Conservation (phyloP, 2,113 vertebrate genomes). For the Mormyrus iriodes region DNA sequence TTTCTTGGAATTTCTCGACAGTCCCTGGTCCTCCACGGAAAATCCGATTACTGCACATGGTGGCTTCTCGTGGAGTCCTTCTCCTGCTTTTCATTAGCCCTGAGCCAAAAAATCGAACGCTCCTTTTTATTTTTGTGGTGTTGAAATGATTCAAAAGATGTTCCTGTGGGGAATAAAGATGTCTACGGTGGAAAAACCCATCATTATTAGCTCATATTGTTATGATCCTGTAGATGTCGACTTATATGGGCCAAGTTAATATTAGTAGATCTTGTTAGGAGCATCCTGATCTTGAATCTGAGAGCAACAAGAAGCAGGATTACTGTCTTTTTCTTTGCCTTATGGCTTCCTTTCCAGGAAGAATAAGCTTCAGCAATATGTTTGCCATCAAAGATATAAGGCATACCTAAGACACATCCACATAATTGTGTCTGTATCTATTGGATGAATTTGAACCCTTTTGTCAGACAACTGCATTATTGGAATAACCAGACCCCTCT, state of each 20-base stretch:
- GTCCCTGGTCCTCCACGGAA: conserved; percentile 55
- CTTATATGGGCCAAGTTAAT: not conserved
- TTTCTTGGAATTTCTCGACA: conserved; percentile 31
- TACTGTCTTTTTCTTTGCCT: not conserved
- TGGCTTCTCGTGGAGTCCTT: conserved; percentile 54
- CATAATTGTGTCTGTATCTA: not conserved
- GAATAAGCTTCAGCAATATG: not conserved
- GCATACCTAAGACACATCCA: not conserved
- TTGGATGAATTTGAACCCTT: not conserved
- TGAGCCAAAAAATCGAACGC: conserved; percentile 41
- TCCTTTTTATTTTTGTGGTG: conserved; percentile 23
- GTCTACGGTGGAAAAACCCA: not conserved
- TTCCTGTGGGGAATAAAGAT: not conserved
- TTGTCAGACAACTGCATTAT: not conserved
- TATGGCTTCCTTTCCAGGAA: not conserved
- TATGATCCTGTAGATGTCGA: not conserved
- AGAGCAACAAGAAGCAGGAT: not conserved
- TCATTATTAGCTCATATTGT: not conserved
- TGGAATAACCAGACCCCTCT: not conserved
- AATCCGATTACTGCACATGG: conserved; percentile 60
- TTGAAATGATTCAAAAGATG: not conserved
- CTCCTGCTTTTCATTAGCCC: conserved; percentile 24
- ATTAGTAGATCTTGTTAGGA: not conserved
- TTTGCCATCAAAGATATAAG: not conserved
- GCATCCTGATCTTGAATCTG: not conserved